A percentile compares a stretch with the other conserved stretches of the same genome.
Conservation (phyloP, 1,140 invertebrate species). For the Wiebesia pumilae region DNA sequence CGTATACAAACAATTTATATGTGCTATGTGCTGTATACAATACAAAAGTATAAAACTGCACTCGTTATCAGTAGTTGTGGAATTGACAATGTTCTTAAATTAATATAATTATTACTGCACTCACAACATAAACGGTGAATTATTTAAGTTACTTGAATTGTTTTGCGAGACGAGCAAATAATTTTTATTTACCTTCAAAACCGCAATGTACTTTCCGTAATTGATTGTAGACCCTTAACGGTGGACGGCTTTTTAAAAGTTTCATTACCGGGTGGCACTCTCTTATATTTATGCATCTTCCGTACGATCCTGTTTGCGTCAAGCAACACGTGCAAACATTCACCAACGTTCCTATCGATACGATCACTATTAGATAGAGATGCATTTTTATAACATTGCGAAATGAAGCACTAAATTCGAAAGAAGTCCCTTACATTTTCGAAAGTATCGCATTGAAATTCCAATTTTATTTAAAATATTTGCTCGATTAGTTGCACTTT, state of each 20-base stretch:
- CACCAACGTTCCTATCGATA: background rate
- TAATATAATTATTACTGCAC: too few species aligned
- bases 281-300: slow-evolving; percentile 50
- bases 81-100: too few species aligned
- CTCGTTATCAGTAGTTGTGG: too few species aligned
- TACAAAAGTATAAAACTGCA: too few species aligned
- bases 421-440: background rate
- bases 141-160: too few species aligned
- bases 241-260: slow-evolving; percentile 57
- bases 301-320: slow-evolving; percentile 34
- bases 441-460: background rate
- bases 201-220: slow-evolving; percentile 70
- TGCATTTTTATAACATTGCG: background rate
- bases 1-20: too few species aligned
- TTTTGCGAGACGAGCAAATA: too few species aligned
- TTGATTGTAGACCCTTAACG: slow-evolving; percentile 60
- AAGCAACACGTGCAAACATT: background rate
- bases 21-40: too few species aligned
- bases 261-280: slow-evolving; percentile 39
- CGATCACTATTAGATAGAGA: background rate
- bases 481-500: too few species aligned
- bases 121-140: too few species aligned
- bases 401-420: background rate
- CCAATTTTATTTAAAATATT: background rate
- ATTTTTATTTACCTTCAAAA: slow-evolving; percentile 59